These are phyloP conservation scores for Premnoplex brunnescens DNA, from an alignment of 2,797 vertebrate species.

Conservation along the genomic window DNA sequence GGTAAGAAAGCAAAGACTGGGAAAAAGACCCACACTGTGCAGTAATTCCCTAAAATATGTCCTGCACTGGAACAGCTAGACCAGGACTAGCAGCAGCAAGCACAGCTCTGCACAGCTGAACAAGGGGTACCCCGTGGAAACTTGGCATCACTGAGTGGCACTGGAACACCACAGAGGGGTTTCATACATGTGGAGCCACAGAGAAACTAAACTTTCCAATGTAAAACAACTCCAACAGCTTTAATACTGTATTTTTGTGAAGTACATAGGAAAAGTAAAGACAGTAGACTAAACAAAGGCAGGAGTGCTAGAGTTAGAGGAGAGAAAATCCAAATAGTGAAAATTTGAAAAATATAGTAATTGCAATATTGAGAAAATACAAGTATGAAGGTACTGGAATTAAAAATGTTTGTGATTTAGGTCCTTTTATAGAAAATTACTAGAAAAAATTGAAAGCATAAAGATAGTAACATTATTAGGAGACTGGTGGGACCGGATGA, in stretches of 20 bases:
- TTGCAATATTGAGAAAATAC: neutral
- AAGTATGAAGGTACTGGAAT: neutral
- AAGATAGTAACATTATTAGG: neutral
- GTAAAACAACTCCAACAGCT: neutral
- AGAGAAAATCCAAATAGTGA: neutral
- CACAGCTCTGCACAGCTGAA: neutral
- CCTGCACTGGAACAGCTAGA: neutral
- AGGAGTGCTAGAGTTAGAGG: neutral
- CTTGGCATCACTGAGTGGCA: neutral
- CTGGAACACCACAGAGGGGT: neutral
- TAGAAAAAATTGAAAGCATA: neutral
- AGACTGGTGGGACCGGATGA: neutral
- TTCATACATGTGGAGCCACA: neutral
- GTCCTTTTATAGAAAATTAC: neutral
- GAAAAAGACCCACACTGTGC: neutral
- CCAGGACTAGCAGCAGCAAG: neutral
- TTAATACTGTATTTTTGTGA: neutral
- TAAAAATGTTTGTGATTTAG: neutral
- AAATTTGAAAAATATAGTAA: neutral
- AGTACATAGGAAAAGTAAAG: neutral
- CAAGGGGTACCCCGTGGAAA: neutral
- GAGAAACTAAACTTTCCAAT: neutral
- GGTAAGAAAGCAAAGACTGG: neutral
- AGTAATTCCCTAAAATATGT: neutral
- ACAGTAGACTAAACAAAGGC: neutral